These are phyloP conservation scores for Drosophila phalerata DNA, from an alignment of 2,888 invertebrate genomes.

Conservation along the genomic window DNA sequence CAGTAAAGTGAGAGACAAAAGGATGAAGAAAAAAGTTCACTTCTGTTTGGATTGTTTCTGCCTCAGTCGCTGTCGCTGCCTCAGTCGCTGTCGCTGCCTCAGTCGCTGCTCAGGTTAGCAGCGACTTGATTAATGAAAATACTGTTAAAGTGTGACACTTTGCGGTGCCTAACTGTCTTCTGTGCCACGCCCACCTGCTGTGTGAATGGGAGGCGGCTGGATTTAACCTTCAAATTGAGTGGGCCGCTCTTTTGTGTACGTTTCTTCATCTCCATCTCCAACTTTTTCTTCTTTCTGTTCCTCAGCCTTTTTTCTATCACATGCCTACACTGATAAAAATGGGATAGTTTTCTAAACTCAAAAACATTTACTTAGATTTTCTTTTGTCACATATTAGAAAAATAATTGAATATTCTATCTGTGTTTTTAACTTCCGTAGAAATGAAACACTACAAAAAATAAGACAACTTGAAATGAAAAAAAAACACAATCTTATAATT, in stretches of 20 bases:
- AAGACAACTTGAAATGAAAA: too few species aligned
- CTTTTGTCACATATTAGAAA: too few species aligned
- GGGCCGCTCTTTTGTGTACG: slow-evolving; percentile 37
- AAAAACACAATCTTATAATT: too few species aligned
- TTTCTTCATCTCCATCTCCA: background rate
- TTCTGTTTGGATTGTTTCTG: slow-evolving; percentile 34
- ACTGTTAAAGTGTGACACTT: slow-evolving; percentile 78
- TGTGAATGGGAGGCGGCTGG: slow-evolving; percentile 3
- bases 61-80: background rate
- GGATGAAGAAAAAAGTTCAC: slow-evolving; percentile 46
- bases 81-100: background rate
- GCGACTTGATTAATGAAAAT: slow-evolving; percentile 77
- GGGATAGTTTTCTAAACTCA: background rate
- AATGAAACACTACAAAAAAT: too few species aligned
- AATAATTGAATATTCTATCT: too few species aligned
- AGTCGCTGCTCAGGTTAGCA: slow-evolving; percentile 27
- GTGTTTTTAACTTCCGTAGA: too few species aligned
- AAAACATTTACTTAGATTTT: background rate
- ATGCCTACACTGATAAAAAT: background rate
- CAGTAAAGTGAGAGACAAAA: slow-evolving; percentile 47
- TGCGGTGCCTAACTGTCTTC: slow-evolving; percentile 67
- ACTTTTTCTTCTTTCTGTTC: background rate
- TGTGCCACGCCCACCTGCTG: slow-evolving; percentile 61
- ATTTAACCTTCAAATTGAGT: slow-evolving; percentile 56
- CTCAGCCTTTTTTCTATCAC: background rate